A percentile compares a stretch with the other conserved stretches of the same genome.
Conservation (phyloP, 2,797 vertebrate genomes). For the Chaetophractus vellerosus region DNA sequence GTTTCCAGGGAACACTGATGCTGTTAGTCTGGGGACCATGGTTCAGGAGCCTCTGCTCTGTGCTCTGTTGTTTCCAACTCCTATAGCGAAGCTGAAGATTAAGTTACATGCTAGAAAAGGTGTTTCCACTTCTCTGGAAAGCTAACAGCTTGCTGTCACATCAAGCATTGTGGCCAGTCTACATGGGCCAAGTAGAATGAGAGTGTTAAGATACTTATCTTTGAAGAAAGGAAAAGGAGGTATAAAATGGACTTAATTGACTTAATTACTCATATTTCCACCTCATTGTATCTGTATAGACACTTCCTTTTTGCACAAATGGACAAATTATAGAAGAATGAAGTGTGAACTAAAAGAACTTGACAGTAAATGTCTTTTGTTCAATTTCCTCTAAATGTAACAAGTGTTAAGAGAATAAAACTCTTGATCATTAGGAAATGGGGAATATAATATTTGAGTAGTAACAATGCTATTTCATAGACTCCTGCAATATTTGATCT, state of each 20-base stretch:
- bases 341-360: neutral
- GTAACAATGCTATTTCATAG: neutral
- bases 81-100: neutral
- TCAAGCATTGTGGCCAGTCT: neutral
- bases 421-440: neutral
- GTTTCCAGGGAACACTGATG: neutral
- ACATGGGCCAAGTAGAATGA: neutral
- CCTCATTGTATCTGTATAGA: neutral
- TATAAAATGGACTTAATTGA: neutral
- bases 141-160: neutral
- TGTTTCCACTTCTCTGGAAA: neutral
- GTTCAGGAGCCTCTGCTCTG: neutral
- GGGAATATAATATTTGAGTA: neutral
- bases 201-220: neutral
- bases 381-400: neutral
- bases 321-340: slow-evolving; percentile 30
- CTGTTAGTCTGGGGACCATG: neutral
- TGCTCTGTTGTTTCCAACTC: neutral
- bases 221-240: neutral
- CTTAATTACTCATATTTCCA: slow-evolving; percentile 26
- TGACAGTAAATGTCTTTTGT: neutral
- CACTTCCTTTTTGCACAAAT: slow-evolving; percentile 28
- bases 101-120: neutral
- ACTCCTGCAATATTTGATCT: neutral
- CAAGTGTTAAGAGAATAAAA: neutral